Conservation (phyloP, 2,888 invertebrate species). For the Allacma fusca region DNA sequence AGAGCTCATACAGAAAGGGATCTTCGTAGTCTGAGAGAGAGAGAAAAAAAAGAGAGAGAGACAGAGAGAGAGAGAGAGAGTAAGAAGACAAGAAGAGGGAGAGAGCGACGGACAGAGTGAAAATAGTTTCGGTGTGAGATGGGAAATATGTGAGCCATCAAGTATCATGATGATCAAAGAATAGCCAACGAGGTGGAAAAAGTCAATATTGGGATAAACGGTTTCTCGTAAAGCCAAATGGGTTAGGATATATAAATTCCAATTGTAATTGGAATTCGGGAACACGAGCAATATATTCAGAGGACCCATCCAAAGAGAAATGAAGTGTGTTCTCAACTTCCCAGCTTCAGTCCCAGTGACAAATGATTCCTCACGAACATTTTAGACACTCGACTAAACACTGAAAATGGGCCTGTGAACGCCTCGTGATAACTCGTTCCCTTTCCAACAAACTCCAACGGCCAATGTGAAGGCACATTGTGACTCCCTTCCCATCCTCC, state of each 20-base stretch:
- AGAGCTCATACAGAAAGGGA: background rate
- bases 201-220: slow-evolving; percentile 63
- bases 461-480: slow-evolving; percentile 5
- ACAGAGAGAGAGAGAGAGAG: slow-evolving; percentile 23
- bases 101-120: slow-evolving; percentile 13
- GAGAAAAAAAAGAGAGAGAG: slow-evolving; percentile 21
- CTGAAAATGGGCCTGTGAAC: slow-evolving; percentile 51
- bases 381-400: slow-evolving; percentile 61
- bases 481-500: background rate
- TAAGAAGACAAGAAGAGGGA: background rate
- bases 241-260: slow-evolving; percentile 62
- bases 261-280: slow-evolving; percentile 62
- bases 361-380: slow-evolving; percentile 61
- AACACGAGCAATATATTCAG: slow-evolving; percentile 49
- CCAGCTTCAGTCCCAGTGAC: slow-evolving; percentile 50
- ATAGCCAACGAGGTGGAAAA: slow-evolving; percentile 62
- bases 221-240: slow-evolving; percentile 62
- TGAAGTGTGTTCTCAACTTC: slow-evolving; percentile 49
- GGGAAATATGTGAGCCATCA: slow-evolving; percentile 39
- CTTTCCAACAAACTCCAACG: background rate
- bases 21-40: background rate
- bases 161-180: slow-evolving; percentile 45
- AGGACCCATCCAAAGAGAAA: slow-evolving; percentile 49
- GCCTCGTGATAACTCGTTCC: slow-evolving; percentile 51
- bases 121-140: slow-evolving; percentile 32